Evolutionary conservation across 92 coral and sea anemone species (phyloP), one percentile per base, ranked within the genome.

Genomic region (Phenganax stokvisi): DNA sequence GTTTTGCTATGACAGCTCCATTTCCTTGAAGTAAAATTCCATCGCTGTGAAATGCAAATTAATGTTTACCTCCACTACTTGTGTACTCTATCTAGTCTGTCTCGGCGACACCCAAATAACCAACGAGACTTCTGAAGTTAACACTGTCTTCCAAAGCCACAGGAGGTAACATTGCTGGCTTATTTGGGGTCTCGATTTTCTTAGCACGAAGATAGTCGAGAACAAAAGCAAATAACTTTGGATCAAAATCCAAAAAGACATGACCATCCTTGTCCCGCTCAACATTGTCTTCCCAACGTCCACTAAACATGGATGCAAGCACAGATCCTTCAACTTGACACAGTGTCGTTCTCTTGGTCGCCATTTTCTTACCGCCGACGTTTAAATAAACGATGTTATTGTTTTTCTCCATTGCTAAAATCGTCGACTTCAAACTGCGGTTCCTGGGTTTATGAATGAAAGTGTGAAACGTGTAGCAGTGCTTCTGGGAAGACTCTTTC

Each of bases 181-280:
- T 68, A 12, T 20, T 37, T 68, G 73, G 73, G 53, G 73, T 68
- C 73, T 68, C 73, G 12, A 17, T 9, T 53, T 68, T 68, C 73
- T 68, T 68, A 10, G 73, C 73, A 68, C 73, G 73, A 30, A 68
- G 73, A 68, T 68, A 68, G 73, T 68, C 73, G 54, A 68, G 73
- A 7, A 68, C 73, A 68, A 29, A n/a, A 68, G 73, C 73, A 20
- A 68, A 68, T 37, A 68, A 13, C 47, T 68, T 25, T 0, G 73
- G 73, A 37, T 68, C 47, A 28, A 30, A 68, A 68, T 68, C 73
- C 73, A 68, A 68, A 53, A 68, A 68, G 11, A 68, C 53, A 68
- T 68, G 73, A 68, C 73, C 73, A 68, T 68, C 73, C 54, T 68
- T 16, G 16, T 68, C 73, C 0, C 73, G 73, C 16, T 30, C 54